phyloP scores from a whole-genome alignment of 2,113 vertebrate species.

The Limanda limanda region DNA sequence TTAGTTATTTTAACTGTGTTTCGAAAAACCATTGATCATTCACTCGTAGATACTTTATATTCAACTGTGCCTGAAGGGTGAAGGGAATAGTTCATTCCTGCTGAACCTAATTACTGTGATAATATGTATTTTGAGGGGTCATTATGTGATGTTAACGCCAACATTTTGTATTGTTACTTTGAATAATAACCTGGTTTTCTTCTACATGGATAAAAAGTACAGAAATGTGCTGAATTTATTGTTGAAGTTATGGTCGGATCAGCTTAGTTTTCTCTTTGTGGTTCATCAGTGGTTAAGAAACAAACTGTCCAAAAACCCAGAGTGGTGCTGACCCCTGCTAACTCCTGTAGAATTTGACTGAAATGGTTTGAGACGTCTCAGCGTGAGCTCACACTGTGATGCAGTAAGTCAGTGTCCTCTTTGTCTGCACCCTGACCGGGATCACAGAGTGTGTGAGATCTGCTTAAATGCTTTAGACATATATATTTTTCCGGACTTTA shows the following conservation, averaged over 20 bases:
- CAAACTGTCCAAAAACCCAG: conserved; percentile 13
- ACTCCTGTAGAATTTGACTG: conserved; percentile 32
- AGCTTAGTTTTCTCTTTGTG: neutral
- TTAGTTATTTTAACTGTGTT: too few relatives aligned
- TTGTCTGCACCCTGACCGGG: conserved; percentile 17
- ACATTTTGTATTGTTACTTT: neutral
- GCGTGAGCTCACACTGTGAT: conserved; percentile 50
- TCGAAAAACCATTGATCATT: neutral
- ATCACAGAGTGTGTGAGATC: neutral
- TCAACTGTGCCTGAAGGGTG: neutral
- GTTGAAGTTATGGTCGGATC: neutral
- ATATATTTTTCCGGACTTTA: neutral
- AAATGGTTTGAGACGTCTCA: conserved; percentile 37
- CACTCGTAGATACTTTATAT: neutral
- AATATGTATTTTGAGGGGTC: neutral
- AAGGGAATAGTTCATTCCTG: neutral
- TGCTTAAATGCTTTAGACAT: neutral
- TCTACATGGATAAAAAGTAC: neutral
- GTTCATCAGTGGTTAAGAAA: conserved; percentile 16
- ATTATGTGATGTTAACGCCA: neutral
- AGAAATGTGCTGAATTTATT: neutral
- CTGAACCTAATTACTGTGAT: neutral
- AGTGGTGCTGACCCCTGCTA: conserved; percentile 4
- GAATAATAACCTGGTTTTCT: neutral
- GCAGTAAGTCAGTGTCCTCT: conserved; percentile 23